Percentiles rank a stretch among this genome's conserved stretches.
Evolutionary conservation across 2,888 invertebrate species (phyloP).

Genomic region (Diabrotica balteata): DNA sequence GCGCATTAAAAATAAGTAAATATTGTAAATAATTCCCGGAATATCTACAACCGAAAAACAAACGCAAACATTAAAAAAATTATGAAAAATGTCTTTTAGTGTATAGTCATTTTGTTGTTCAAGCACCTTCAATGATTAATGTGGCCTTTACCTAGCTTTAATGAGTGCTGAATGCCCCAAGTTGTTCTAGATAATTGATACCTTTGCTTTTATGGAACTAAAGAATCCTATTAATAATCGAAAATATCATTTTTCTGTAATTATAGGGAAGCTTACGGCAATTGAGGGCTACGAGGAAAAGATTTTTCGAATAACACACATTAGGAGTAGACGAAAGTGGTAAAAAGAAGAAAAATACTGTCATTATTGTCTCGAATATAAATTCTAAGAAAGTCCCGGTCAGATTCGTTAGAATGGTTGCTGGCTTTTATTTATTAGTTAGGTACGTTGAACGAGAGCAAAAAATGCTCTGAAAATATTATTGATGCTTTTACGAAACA

Average conservation of each 20-base stretch:
- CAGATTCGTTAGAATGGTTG: not conserved
- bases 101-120: slow-evolving; percentile 15
- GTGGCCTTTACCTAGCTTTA: slow-evolving; percentile 12
- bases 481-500: too few relatives aligned
- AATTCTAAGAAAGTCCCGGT: slow-evolving; percentile 13
- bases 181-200: slow-evolving; percentile 22
- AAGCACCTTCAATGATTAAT: slow-evolving; percentile 22
- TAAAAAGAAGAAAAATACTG: slow-evolving; percentile 14
- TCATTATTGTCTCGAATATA: slow-evolving; percentile 11
- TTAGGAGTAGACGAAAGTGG: slow-evolving; percentile 20
- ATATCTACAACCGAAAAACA: too few relatives aligned
- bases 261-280: slow-evolving; percentile 23
- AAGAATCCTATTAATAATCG: slow-evolving; percentile 26
- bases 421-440: too few relatives aligned
- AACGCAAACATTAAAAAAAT: not conserved
- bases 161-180: slow-evolving; percentile 20
- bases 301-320: slow-evolving; percentile 25
- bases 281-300: slow-evolving; percentile 18
- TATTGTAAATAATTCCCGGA: too few relatives aligned
- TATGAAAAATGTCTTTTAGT: slow-evolving; percentile 3
- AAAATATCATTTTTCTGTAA: slow-evolving; percentile 28
- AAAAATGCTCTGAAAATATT: too few relatives aligned
- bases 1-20: too few relatives aligned
- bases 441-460: too few relatives aligned
- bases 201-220: slow-evolving; percentile 20